Percentiles rank a stretch among this genome's conserved stretches.
These are phyloP conservation scores for Ditula angustiorana DNA, from an alignment of 2,888 invertebrate genomes.

Conservation along the genomic window DNA sequence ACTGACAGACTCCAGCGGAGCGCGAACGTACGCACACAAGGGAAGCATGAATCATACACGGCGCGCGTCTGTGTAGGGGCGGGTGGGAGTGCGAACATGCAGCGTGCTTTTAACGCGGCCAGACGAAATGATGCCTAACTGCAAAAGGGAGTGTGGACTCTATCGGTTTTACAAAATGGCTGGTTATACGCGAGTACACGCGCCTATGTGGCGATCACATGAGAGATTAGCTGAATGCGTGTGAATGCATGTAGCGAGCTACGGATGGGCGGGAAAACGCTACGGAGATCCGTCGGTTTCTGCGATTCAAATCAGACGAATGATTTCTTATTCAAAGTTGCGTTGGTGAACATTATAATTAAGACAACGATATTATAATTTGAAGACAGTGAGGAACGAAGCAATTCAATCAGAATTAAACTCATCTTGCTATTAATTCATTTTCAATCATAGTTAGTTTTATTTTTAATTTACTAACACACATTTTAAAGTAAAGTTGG, in stretches of 20 bases:
- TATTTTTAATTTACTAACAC: background rate
- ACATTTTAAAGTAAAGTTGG: background rate
- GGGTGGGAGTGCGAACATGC: constrained; percentile 85
- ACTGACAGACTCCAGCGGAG: constrained; percentile 80
- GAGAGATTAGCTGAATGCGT: constrained; percentile 83
- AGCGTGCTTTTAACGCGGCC: constrained; percentile 83
- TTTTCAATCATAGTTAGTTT: background rate
- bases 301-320: constrained; percentile 59
- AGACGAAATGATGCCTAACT: constrained; percentile 82
- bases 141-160: constrained; percentile 73
- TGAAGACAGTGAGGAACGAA: background rate
- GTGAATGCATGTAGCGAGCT: constrained; percentile 78
- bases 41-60: constrained; percentile 75
- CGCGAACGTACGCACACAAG: constrained; percentile 74
- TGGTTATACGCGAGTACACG: constrained; percentile 69
- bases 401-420: background rate
- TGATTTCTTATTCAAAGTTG: constrained; percentile 55
- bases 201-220: constrained; percentile 80
- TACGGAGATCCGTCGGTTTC: constrained; percentile 62
- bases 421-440: background rate
- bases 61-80: constrained; percentile 73
- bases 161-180: constrained; percentile 80
- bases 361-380: constrained; percentile 13
- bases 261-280: constrained; percentile 77
- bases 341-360: constrained; percentile 38